Conservation (phyloP, 2,888 invertebrate species). For the Alloscopus bannaensis region DNA sequence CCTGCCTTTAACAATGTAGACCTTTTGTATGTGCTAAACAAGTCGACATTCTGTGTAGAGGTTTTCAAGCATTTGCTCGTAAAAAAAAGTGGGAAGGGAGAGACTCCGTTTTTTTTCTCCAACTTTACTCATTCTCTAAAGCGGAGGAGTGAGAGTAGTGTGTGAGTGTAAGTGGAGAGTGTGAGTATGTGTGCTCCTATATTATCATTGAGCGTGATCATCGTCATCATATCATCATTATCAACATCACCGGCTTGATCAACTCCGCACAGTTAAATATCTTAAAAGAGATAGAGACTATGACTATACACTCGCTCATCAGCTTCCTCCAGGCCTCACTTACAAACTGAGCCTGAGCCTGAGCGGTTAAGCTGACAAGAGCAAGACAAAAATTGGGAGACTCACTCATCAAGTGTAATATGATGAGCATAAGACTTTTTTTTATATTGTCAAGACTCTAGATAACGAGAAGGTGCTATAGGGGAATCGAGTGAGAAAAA, state of each 20-base stretch:
- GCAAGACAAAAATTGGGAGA: background rate
- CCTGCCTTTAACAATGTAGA: too few relatives aligned
- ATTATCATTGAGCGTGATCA: constrained; percentile 4
- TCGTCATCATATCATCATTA: background rate
- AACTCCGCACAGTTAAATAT: too few relatives aligned
- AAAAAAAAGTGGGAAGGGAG: constrained; percentile 1
- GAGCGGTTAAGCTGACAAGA: constrained; percentile 47
- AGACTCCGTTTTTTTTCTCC: constrained; percentile 1
- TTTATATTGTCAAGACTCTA: too few relatives aligned
- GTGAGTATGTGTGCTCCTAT: too few relatives aligned
- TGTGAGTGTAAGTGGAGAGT: background rate
- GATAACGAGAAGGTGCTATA: constrained; percentile 12
- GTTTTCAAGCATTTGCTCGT: too few relatives aligned
- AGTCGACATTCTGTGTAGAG: too few relatives aligned
- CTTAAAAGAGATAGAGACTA: too few relatives aligned
- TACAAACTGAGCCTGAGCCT: constrained; percentile 59
- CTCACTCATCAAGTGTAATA: background rate
- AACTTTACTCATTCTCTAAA: constrained; percentile 3
- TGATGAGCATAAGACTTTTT: too few relatives aligned
- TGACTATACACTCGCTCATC: constrained; percentile 11
- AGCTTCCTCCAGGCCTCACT: constrained; percentile 60
- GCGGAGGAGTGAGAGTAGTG: background rate
- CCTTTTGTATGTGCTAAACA: too few relatives aligned
- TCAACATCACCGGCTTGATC: constrained; percentile 21
- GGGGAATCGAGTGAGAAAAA: constrained; percentile 41